phyloP scores from a whole-genome alignment of 2,113 vertebrate species.

The Agelaius tricolor region DNA sequence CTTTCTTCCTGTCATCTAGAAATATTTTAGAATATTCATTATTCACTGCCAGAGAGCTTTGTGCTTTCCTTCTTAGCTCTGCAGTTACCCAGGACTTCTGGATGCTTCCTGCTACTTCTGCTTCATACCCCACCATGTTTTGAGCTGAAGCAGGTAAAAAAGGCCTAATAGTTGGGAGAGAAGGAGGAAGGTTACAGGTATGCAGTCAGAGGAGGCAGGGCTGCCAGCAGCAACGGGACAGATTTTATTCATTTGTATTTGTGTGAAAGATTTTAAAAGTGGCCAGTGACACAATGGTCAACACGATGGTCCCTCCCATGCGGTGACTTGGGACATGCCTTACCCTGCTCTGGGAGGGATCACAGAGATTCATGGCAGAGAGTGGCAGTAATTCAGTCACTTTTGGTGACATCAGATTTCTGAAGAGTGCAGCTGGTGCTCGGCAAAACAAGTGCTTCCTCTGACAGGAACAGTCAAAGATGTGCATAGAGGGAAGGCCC shows the following conservation, averaged over 20 bases:
- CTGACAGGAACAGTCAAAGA: neutral
- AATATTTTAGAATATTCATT: neutral
- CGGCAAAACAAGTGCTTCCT: fast-evolving
- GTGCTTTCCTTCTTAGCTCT: neutral
- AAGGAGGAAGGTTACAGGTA: neutral
- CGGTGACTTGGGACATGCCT: fast-evolving
- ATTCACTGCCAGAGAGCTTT: neutral
- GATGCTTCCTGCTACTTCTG: neutral
- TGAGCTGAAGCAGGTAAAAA: neutral
- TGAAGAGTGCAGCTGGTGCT: neutral
- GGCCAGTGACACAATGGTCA: fast-evolving
- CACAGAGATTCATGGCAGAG: neutral
- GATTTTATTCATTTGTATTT: neutral
- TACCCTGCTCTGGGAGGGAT: fast-evolving
- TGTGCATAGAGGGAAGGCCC: fast-evolving
- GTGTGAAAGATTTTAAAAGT: neutral
- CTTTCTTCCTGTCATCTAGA: neutral
- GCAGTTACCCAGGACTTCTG: neutral
- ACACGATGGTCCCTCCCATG: fast-evolving
- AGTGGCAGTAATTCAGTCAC: neutral
- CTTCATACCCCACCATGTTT: fast-evolving
- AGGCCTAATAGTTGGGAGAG: neutral
- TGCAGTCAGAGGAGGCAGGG: neutral
- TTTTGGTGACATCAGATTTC: neutral
- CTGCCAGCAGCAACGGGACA: neutral